Evolutionary conservation across 2,797 vertebrate species (phyloP).

Genomic region (Alcedo atthis): DNA sequence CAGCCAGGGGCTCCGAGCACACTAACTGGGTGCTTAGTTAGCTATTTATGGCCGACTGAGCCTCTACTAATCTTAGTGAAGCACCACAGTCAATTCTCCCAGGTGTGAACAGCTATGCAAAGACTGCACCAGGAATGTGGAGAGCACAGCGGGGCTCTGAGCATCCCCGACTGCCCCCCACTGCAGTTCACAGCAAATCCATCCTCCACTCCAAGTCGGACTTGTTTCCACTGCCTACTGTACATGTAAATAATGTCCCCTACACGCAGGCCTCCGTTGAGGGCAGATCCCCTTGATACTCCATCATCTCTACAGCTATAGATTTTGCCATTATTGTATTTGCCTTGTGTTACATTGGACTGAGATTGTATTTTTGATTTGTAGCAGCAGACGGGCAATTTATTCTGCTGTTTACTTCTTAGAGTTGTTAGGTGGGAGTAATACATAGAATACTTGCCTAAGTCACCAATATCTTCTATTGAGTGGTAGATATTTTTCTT

Average conservation of each 20-base stretch:
- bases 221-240: slow-evolving; percentile 33
- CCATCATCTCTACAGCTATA: slow-evolving; percentile 72
- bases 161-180: background rate
- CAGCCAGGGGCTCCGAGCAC: background rate
- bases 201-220: slow-evolving; percentile 16
- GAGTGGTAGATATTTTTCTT: slow-evolving; percentile 21
- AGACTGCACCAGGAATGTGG: background rate
- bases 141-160: background rate
- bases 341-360: slow-evolving; percentile 61
- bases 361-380: slow-evolving; percentile 74
- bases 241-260: slow-evolving; percentile 71
- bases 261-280: slow-evolving; percentile 15
- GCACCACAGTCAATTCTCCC: background rate
- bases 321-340: slow-evolving; percentile 77
- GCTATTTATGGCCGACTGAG: background rate
- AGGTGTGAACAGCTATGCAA: background rate
- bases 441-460: slow-evolving; percentile 50
- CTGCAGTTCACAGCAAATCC: background rate
- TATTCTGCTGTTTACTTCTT: slow-evolving; percentile 74
- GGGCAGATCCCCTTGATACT: slow-evolving; percentile 43
- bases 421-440: slow-evolving; percentile 65
- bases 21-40: background rate
- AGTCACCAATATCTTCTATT: slow-evolving; percentile 58
- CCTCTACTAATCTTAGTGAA: background rate
- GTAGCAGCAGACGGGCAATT: slow-evolving; percentile 73